Evolutionary conservation across 2,113 vertebrate genomes (phyloP), one percentile per base, ranked within the genome.

Genomic region (Cairina moschata): DNA sequence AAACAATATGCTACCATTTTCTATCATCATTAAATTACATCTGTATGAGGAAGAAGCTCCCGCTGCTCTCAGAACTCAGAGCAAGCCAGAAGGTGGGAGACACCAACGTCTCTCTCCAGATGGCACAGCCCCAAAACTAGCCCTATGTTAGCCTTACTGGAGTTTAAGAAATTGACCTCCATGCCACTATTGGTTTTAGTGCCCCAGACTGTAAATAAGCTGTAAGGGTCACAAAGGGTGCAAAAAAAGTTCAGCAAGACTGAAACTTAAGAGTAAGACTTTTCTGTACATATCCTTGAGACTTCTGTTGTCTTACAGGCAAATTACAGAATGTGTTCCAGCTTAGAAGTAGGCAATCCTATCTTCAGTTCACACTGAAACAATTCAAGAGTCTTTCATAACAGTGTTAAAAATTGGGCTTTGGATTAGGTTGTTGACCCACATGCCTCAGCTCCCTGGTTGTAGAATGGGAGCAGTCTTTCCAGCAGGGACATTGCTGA

Each of bases 1-100:
- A 93, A 97, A 96, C 95, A 96, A 97, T 97, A 95, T 96, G 93
- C 81, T 96, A 89, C 93, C 89, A 89, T 96, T 96, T 97, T 96
- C 95, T 92, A 95, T 92, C 91, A 93, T 96, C 89, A 95, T 95
- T 95, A 97, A 93, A 95, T 93, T 89, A 89, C 94, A 95, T 95
- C 95, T 95, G 91, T 82, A 96, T 36, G 3, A 93, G 73, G 77
- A 88, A 95, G 94, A 93, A 95, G 54, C 91, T 93, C 89, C 93
- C 6, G 32, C 93, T 95, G 96, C 74, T 97, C 86, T 95, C 93
- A 89, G 91, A 96, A 92, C 48, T 48, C 56, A 21, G 72, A 76
- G 79, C 4, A 2, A 95, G 86, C 69, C 95, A 96, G 95, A 96
- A 97, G 89, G 96, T 96, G 62, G 89, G 48, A 96, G 83, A 58